phyloP scores from a whole-genome alignment of 2,113 vertebrate genomes.

The Notarius quadriscutis region DNA sequence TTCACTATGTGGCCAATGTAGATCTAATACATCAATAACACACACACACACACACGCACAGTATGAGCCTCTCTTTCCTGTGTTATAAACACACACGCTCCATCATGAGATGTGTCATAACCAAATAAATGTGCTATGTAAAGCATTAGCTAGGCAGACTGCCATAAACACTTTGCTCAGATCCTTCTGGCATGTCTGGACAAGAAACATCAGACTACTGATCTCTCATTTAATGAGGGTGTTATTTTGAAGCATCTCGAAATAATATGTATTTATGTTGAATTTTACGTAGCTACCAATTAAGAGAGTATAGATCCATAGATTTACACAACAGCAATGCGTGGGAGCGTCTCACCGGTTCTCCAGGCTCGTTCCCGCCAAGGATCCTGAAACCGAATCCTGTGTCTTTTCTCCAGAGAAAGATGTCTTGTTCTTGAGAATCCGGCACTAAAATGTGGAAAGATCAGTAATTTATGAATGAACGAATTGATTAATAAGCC shows the following conservation, averaged over 20 bases:
- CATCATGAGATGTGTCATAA: background rate
- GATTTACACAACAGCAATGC: background rate
- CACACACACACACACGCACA: background rate
- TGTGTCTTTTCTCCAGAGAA: conserved; percentile 98
- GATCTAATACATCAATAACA: conserved; percentile 71
- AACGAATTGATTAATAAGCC: background rate
- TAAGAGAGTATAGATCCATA: background rate
- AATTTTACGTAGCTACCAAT: background rate
- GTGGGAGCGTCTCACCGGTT: conserved; percentile 82
- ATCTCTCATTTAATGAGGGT: background rate
- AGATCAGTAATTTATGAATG: background rate
- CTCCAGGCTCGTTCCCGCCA: conserved; percentile 96
- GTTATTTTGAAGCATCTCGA: background rate
- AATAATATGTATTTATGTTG: background rate
- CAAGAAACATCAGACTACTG: background rate
- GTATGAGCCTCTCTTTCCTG: background rate
- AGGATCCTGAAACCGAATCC: conserved; percentile 98
- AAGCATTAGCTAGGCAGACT: too few species aligned
- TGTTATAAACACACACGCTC: background rate
- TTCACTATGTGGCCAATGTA: conserved; percentile 97
- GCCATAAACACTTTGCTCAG: background rate
- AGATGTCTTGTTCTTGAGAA: conserved; percentile 97
- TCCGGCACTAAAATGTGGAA: conserved; percentile 85
- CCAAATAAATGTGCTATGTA: background rate
- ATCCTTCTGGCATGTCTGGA: background rate